Evolutionary conservation across 2,888 invertebrate species (phyloP), one percentile per base, ranked within the genome.

Genomic region (Nomada ferruginata): DNA sequence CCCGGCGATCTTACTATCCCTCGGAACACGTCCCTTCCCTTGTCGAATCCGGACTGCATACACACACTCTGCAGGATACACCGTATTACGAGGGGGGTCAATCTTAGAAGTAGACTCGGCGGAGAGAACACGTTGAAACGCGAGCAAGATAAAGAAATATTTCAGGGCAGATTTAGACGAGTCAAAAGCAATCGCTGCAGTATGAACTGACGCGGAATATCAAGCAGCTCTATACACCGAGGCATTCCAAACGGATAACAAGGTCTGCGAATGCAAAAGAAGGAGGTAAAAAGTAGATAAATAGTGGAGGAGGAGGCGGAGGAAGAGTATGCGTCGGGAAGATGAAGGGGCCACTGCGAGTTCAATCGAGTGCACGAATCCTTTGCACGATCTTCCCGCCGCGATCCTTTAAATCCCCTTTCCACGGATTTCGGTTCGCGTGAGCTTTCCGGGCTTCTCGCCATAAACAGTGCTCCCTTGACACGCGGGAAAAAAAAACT

Each of bases 391-490:
- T 73, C 47, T 64, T 44, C 13, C 53, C 11, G 60, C 53, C 36
- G 50, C 70, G 70, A 79, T 70, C 63, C 80, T 66, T 63, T 57
- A 73, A 57, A 77, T 74, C 68, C 77, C 52, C 77, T 53, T 59
- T 44, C 20, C n/a, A 23, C 42, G 70, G n/a, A 65, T 72, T 36
- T 26, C 50, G 29, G 26, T 36, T 26, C 50, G 29, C 20, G 18
- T 13, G 20, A 60, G 64, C 66, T 69, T 53, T 66, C 61, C 68
- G 20, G 26, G 65, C 53, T 29, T 29, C 53, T 36, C 73, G 11
- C 47, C 52, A 36, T 59, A 71, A 83, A 82, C 77, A 78, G 52
- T 52, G 29, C 52, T 60, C 3, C 42, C 55, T 18, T 11, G 59
- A 36, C 63, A 42, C 47, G 13, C 11, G 60, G n/a, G 7, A 11